These are phyloP conservation scores for Paramormyrops kingsleyae DNA, from an alignment of 2,113 vertebrate genomes.

Conservation along the genomic window DNA sequence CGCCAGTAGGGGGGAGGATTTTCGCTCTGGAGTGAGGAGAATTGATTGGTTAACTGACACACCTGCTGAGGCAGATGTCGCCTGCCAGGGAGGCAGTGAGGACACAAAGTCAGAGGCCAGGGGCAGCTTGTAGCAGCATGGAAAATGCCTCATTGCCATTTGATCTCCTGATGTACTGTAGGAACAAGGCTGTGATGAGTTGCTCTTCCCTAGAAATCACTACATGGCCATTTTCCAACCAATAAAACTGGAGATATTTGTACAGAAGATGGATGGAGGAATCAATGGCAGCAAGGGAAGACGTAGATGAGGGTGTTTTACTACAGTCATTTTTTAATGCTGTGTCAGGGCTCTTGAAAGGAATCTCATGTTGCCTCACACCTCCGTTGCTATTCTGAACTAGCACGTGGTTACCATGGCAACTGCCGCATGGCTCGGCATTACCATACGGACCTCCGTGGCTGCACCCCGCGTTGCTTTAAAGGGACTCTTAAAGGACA, in stretches of 20 bases:
- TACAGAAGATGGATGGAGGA: neutral
- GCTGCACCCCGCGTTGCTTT: neutral
- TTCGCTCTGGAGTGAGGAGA: neutral
- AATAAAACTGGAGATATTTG: neutral
- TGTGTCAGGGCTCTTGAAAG: neutral
- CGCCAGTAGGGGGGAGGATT: neutral
- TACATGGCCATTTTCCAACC: neutral
- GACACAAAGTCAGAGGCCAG: neutral
- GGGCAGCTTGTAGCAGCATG: neutral
- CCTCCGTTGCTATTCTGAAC: neutral
- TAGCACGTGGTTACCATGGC: slow-evolving; percentile 13
- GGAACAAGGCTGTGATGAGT: neutral
- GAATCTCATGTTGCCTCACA: neutral
- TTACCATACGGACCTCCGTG: neutral
- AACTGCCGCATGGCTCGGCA: neutral
- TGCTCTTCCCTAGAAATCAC: neutral
- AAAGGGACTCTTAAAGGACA: neutral
- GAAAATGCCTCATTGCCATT: neutral
- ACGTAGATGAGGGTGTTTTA: neutral
- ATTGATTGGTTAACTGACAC: neutral
- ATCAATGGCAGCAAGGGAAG: neutral
- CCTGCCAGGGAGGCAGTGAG: neutral
- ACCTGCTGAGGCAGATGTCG: neutral
- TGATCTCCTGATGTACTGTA: neutral
- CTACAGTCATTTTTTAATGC: neutral